A percentile compares a stretch with the other conserved stretches of the same genome.
phyloP scores from a whole-genome alignment of 2,797 vertebrate species.

The Scyliorhinus canicula region DNA sequence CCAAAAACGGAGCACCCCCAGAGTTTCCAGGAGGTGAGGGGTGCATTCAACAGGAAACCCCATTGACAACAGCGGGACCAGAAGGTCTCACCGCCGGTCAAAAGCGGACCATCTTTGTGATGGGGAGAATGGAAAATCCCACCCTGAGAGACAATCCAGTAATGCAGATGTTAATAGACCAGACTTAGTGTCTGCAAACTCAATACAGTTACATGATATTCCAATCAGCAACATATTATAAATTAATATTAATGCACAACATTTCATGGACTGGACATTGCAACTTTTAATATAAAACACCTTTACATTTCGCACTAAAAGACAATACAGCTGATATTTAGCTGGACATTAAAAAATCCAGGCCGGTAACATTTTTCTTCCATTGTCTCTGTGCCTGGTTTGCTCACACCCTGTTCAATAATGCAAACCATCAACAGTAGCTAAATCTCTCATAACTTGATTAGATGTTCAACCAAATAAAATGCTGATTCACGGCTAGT shows the following conservation, averaged over 20 bases:
- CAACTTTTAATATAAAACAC: not conserved
- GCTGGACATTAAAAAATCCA: not conserved
- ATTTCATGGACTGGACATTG: not conserved
- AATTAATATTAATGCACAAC: not conserved
- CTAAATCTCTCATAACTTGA: constrained; percentile 11
- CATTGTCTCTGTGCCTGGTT: not conserved
- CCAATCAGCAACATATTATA: not conserved
- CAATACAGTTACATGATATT: too few species aligned
- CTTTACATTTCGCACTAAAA: not conserved
- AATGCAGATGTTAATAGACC: too few species aligned
- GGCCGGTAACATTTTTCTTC: not conserved
- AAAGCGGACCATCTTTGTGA: too few species aligned
- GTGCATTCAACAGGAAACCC: too few species aligned
- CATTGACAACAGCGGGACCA: too few species aligned
- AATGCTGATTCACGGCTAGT: not conserved
- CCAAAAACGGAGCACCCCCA: too few species aligned
- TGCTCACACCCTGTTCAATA: not conserved
- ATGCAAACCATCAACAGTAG: not conserved
- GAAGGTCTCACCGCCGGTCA: too few species aligned
- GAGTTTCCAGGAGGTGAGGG: too few species aligned
- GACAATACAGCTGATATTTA: not conserved
- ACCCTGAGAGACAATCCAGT: too few species aligned
- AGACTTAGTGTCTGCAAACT: too few species aligned
- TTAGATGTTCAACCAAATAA: not conserved
- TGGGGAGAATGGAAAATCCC: too few species aligned